Percentiles rank a stretch among this genome's conserved stretches.
These are phyloP conservation scores for Procavia capensis DNA, from an alignment of 2,113 vertebrate species.

Conservation along the genomic window DNA sequence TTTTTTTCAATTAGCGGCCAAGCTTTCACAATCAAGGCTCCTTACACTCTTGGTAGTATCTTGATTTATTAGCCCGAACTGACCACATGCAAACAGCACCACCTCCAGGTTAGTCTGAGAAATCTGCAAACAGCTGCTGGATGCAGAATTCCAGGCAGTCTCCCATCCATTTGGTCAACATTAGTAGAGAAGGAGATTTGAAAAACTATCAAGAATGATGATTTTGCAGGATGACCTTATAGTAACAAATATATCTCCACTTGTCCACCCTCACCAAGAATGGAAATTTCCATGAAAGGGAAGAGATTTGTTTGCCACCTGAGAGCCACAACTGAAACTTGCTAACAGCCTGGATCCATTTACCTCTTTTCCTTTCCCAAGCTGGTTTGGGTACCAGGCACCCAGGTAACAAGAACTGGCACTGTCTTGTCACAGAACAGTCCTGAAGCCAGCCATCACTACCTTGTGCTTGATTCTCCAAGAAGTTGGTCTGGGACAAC, in stretches of 20 bases:
- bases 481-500: not conserved
- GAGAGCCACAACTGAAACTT: not conserved
- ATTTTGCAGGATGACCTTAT: not conserved
- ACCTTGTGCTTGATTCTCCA: not conserved
- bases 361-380: not conserved
- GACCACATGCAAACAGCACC: not conserved
- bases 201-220: not conserved
- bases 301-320: not conserved
- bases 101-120: conserved; percentile 51
- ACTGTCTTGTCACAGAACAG: not conserved
- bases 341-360: not conserved
- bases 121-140: not conserved
- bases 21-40: not conserved
- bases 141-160: not conserved
- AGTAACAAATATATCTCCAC: not conserved
- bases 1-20: not conserved
- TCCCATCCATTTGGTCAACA: no score
- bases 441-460: not conserved
- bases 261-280: not conserved
- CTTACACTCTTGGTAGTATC: not conserved
- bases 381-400: no score
- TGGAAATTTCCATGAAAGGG: not conserved
- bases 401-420: not conserved
- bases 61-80: not conserved
- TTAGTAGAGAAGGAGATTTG: not conserved